phyloP scores from a whole-genome alignment of 2,113 vertebrate species.

The Chloropsis hardwickii region DNA sequence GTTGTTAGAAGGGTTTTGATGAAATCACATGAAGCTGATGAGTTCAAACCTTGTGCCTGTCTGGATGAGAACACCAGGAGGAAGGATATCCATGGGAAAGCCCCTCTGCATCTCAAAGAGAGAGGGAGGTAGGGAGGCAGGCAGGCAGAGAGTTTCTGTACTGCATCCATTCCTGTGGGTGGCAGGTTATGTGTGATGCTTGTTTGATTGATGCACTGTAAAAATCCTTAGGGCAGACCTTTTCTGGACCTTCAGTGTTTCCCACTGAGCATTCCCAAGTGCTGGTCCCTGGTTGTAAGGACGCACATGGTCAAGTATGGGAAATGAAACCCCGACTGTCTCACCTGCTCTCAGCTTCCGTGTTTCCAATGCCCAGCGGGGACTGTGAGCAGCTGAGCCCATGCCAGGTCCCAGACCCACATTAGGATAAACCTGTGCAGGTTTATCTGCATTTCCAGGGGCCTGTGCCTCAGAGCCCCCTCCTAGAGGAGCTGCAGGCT shows the following conservation, averaged over 20 bases:
- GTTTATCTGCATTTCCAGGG: background rate
- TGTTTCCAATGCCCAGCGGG: background rate
- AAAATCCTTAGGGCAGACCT: background rate
- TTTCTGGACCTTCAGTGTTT: background rate
- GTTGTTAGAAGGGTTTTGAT: background rate
- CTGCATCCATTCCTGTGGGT: rapidly evolving
- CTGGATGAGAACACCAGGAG: background rate
- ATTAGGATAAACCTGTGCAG: rapidly evolving
- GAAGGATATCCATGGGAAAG: background rate
- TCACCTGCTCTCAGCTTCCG: background rate
- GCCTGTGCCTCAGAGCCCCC: background rate
- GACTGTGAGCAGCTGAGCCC: background rate
- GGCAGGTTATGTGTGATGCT: background rate
- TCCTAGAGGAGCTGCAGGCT: background rate
- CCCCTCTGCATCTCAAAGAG: background rate
- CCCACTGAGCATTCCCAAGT: background rate
- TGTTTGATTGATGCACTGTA: rapidly evolving
- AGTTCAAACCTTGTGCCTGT: background rate
- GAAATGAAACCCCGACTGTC: background rate
- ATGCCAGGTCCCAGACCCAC: background rate
- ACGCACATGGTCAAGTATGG: rapidly evolving
- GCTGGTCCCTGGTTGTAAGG: background rate
- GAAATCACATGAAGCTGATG: background rate
- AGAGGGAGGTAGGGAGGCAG: background rate
- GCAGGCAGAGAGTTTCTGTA: background rate